Base-by-base conservation (phyloP, 2,888 invertebrate species). In the Trissonchulus latispiculum region DNA sequence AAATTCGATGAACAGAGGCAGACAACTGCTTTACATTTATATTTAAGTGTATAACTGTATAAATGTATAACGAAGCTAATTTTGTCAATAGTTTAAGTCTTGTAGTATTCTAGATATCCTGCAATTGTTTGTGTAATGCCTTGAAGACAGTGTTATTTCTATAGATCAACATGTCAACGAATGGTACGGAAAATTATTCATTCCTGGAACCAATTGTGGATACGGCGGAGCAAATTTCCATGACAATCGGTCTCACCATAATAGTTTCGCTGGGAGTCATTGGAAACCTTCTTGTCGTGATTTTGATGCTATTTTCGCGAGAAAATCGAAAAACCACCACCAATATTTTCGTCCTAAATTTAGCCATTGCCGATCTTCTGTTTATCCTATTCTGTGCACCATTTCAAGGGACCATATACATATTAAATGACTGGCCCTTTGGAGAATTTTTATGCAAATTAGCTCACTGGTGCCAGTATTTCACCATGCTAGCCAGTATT, bases 401-500 rank as follows among this genome's bases (percentile, higher is more conserved):
- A 15, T 70, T 70, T 3, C 71, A 70, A 3, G 71, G 71, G 8
- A 31, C 59, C 15, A 15, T 70, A 3, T 70, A 70, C 59, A 64
- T 70, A 2, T 28, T 70, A 15, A 70, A 70, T 61, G 59, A 61
- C 29, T 70, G 71, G 71, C 48, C 48, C 2, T 70, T 67, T 28
- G 62, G 71, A 67, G 3, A 2, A 32, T 61, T 70, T 3, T 8
- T 70, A 8, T 70, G 71, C 61, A 70, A 70, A 61, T 23, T 61
- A 8, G 71, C 61, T 2, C 71, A 70, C 33, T 70, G n/a, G 8
- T 61, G 48, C 31, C 71, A 70, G 59, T 70, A 61, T 28, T n/a
- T 15, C 2, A 70, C 71, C 2, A 70, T 61, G 62, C 33, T 29
- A 3, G 71, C 71, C 61, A 61, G 29, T 3, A 61, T 70, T n/a